Conservation (phyloP, 23 tunicate genomes). For the Trididemnum clinides region DNA sequence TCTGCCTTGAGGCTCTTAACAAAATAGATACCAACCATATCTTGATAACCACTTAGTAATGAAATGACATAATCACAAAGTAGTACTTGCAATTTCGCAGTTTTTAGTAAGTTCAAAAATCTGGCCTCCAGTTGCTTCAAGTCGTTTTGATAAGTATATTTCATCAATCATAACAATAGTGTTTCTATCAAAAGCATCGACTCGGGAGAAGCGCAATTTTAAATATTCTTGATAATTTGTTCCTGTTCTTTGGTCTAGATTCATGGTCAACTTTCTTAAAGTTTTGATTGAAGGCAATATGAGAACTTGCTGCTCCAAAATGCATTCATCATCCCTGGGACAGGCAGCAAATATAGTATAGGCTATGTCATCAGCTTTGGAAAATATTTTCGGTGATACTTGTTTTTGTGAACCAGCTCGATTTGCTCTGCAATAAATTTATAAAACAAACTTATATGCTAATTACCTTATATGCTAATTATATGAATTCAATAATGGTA, state of each 20-base stretch:
- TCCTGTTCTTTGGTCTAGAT: not conserved
- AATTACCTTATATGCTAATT: not conserved
- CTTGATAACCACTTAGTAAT: not conserved
- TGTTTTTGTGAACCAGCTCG: not conserved
- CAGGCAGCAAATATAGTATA: conserved; percentile 8
- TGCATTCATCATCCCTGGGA: conserved; percentile 15
- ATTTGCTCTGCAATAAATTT: conserved; percentile 18
- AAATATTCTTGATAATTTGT: conserved; percentile 5
- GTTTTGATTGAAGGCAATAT: conserved; percentile 27
- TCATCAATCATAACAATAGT: conserved; percentile 4
- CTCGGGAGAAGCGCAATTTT: not conserved
- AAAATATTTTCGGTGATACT: conserved; percentile 4
- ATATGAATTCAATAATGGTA: not conserved
- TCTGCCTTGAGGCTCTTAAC: conserved; percentile 6
- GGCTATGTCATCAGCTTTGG: not conserved
- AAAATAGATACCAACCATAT: conserved; percentile 22
- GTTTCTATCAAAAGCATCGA: conserved; percentile 26
- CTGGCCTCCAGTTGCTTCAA: conserved; percentile 9
- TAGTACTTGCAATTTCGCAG: not conserved
- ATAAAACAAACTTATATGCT: conserved; percentile 8
- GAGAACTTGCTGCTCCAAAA: conserved; percentile 12
- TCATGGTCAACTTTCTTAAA: conserved; percentile 20
- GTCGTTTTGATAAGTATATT: conserved; percentile 12
- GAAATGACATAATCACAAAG: not conserved
- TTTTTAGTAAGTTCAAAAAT: not conserved